These are phyloP conservation scores for Aphodius granarius DNA, from an alignment of 2,888 invertebrate genomes.

Conservation along the genomic window DNA sequence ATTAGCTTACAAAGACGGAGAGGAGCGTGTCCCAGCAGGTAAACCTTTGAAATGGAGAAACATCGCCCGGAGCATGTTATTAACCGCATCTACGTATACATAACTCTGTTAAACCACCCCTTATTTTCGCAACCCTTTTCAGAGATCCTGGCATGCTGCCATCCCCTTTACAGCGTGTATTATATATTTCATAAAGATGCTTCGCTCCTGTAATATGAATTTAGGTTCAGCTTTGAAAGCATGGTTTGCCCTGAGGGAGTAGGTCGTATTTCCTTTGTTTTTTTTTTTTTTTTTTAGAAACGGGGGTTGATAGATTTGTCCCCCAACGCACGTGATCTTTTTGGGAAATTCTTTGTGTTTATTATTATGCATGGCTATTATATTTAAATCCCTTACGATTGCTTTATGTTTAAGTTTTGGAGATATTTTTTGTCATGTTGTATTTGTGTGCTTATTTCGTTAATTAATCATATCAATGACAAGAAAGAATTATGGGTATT, in stretches of 20 bases:
- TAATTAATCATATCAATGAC: background rate
- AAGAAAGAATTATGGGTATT: background rate
- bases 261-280: background rate
- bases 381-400: too few species aligned
- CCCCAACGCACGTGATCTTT: background rate
- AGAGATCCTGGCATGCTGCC: background rate
- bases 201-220: background rate
- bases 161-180: background rate
- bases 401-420: background rate
- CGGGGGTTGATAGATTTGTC: background rate
- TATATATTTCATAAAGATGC: background rate
- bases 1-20: constrained; percentile 68
- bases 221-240: background rate
- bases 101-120: background rate
- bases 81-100: background rate
- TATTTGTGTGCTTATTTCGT: too few species aligned
- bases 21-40: constrained; percentile 71
- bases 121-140: background rate
- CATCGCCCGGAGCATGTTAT: background rate
- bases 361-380: background rate
- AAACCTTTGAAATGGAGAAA: constrained; percentile 38
- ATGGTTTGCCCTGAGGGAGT: background rate
- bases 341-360: background rate
- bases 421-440: background rate
- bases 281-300: background rate